Percentiles rank a stretch among this genome's conserved stretches.
These are phyloP conservation scores for Rhopalosiphum maidis DNA, from an alignment of 1,140 invertebrate genomes.

Conservation along the genomic window DNA sequence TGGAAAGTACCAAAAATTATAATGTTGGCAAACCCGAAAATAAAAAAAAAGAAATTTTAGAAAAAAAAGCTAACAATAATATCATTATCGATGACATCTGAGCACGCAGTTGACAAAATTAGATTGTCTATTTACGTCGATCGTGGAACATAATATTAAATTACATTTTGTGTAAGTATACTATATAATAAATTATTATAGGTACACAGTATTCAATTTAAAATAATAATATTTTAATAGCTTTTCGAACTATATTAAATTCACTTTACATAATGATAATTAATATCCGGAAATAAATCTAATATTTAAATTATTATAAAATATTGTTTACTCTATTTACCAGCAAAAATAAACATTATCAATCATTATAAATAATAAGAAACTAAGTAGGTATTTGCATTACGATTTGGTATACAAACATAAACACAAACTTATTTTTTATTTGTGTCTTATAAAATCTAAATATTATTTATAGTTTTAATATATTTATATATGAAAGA, in stretches of 20 bases:
- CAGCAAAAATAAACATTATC: background rate
- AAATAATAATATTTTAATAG: background rate
- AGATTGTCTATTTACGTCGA: background rate
- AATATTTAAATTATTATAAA: background rate
- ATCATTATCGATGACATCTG: background rate
- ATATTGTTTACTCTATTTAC: background rate
- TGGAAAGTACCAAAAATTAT: slow-evolving; percentile 25
- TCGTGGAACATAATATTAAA: background rate
- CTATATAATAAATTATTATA: background rate
- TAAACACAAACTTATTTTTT: background rate
- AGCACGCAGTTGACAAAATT: background rate
- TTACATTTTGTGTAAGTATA: background rate
- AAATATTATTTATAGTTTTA: background rate
- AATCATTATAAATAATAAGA: background rate
- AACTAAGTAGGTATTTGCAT: background rate
- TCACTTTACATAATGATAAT: background rate
- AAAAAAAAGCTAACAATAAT: slow-evolving; percentile 9
- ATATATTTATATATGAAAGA: background rate
- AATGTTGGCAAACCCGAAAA: background rate
- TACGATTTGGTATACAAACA: background rate
- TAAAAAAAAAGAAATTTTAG: slow-evolving; percentile 1
- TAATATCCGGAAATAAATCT: background rate
- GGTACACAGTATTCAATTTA: background rate
- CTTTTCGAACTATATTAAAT: background rate
- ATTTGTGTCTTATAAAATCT: background rate